phyloP scores from a whole-genome alignment of 2,888 invertebrate genomes.

The Conchocele bisecta region DNA sequence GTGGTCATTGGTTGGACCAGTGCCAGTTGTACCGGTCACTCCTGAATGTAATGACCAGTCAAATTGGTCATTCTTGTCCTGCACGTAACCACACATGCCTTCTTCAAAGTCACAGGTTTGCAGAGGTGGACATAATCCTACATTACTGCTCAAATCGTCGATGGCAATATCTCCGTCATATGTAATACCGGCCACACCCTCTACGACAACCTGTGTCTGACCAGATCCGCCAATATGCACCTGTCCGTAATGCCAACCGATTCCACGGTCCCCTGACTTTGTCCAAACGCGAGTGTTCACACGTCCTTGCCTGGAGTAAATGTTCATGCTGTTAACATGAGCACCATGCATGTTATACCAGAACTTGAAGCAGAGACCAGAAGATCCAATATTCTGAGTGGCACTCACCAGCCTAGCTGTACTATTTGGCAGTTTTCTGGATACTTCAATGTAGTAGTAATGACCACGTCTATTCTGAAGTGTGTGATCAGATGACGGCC shows the following conservation, averaged over 20 bases:
- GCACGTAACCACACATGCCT: constrained; percentile 73
- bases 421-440: constrained; percentile 55
- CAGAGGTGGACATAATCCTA: constrained; percentile 64
- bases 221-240: constrained; percentile 64
- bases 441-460: constrained; percentile 72
- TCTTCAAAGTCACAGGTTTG: constrained; percentile 74
- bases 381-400: constrained; percentile 37
- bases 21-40: constrained; percentile 60
- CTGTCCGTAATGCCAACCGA: constrained; percentile 75
- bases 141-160: constrained; percentile 70
- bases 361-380: constrained; percentile 77
- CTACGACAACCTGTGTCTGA: constrained; percentile 64
- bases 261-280: constrained; percentile 71
- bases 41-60: constrained; percentile 71
- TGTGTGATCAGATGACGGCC: constrained; percentile 78
- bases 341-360: constrained; percentile 82
- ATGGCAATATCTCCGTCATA: constrained; percentile 72
- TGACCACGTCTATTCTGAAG: constrained; percentile 70
- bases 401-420: constrained; percentile 72
- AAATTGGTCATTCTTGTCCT: constrained; percentile 70
- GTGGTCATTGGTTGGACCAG: constrained; percentile 77
- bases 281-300: constrained; percentile 63
- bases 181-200: constrained; percentile 68
- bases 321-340: constrained; percentile 72
- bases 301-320: constrained; percentile 60